Conservation (phyloP, 2,797 vertebrate species). For the Neopelma chrysocephalum region DNA sequence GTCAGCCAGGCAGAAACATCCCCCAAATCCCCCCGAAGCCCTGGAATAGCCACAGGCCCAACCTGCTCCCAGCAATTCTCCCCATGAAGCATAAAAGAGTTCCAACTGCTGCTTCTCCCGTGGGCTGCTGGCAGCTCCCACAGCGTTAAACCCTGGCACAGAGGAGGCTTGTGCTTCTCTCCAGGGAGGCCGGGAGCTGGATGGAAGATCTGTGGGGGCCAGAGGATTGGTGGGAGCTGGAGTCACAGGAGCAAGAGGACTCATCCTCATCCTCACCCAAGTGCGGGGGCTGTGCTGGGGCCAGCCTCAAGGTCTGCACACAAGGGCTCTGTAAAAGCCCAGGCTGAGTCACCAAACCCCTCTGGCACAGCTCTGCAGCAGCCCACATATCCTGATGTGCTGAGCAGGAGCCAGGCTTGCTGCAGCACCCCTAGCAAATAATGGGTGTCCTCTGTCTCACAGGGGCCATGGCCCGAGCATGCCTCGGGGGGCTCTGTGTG, state of each 20-base stretch:
- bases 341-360: neutral
- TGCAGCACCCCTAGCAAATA: neutral
- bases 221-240: neutral
- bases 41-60: neutral
- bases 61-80: neutral
- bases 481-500: accelerated
- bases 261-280: neutral
- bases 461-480: accelerated
- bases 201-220: neutral
- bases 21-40: neutral
- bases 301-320: neutral
- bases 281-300: neutral
- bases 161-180: neutral
- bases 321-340: neutral
- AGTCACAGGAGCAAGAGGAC: neutral
- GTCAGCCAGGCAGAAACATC: neutral
- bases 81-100: neutral
- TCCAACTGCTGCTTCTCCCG: neutral
- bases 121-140: neutral
- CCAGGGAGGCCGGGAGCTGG: neutral
- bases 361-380: neutral
- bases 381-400: neutral
- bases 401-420: neutral
- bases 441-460: neutral
- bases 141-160: neutral